Base-by-base conservation (phyloP, 1,140 invertebrate genomes). In the Euschistus heros region DNA sequence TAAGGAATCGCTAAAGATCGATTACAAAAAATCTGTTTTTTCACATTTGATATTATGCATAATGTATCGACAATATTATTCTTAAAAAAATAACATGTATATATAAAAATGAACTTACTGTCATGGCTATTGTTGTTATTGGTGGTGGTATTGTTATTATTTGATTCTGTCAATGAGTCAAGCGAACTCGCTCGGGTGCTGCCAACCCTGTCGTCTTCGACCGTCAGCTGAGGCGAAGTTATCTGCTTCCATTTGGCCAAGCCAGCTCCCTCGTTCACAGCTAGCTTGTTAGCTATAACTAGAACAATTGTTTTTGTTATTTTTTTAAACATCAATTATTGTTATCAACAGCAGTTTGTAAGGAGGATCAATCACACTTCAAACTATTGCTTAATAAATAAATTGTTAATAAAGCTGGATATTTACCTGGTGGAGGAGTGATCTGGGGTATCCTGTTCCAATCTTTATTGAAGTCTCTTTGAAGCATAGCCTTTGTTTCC, bases 401-500 rank as follows among this genome's bases (percentile, higher is more conserved):
- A 10, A 37, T 37, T 6, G 33, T 37, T 37, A 6, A 37, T 37
- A 37, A 37, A 37, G 13, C 33, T 30, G 8, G 13, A 37, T 37
- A n/a, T 14, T 57, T 6, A 57, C 54, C 54, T 57, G 54, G 24
- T 57, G 18, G 54, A 57, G 54, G 54, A 57, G 18, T 57, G 15
- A 15, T 57, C 24, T 57, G 54, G 15, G 54, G 18, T 24, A 24
- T 17, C 24, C 24, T 57, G 4, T 17, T 24, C 54, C 54, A 57
- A 17, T 57, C 54, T 24, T 24, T 57, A 57, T 57, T 57, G 14
- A 17, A 24, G 24, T 57, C 54, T 59, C 82, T 74, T 42, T 82
- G 79, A n/a, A 88, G 71, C 77, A 86, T 82, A 18, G 84, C 85
- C 69, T 83, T 79, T 0, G 86, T 84, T 73, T 88, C 86, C 70